These are phyloP conservation scores for Drosophila emarginata DNA, from an alignment of 2,888 invertebrate genomes.

Conservation along the genomic window DNA sequence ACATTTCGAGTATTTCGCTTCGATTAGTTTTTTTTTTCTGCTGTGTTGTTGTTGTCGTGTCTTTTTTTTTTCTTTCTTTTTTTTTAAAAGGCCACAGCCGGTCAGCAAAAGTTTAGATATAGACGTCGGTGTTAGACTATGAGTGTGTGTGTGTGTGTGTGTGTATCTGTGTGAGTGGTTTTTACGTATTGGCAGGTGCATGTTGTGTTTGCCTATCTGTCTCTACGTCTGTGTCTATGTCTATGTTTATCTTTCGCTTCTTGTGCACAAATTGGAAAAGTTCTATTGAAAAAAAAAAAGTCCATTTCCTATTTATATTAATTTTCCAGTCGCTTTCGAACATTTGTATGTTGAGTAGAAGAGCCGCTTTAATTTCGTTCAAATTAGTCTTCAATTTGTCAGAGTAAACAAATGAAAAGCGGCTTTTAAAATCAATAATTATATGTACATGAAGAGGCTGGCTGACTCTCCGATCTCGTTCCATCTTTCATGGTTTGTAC, in stretches of 20 bases:
- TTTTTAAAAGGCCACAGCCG: constrained; percentile 31
- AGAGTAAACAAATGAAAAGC: constrained; percentile 25
- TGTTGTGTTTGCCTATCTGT: constrained; percentile 33
- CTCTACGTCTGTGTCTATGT: constrained; percentile 33
- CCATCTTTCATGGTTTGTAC: constrained; percentile 8
- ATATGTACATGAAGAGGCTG: constrained; percentile 23
- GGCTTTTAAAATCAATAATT: constrained; percentile 48
- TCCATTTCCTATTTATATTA: constrained; percentile 53
- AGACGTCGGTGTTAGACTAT: constrained; percentile 25
- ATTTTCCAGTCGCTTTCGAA: constrained; percentile 48
- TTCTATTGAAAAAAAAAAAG: constrained; percentile 35
- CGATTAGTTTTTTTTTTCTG: constrained; percentile 67
- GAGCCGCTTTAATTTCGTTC: constrained; percentile 48
- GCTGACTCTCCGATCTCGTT: not conserved
- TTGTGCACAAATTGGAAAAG: constrained; percentile 68
- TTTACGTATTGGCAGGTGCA: constrained; percentile 35
- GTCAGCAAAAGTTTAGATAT: constrained; percentile 43
- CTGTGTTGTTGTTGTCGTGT: constrained; percentile 16
- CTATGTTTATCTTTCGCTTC: constrained; percentile 44
- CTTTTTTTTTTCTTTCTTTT: constrained; percentile 44
- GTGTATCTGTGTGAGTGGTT: constrained; percentile 14
- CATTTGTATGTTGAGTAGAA: not conserved
- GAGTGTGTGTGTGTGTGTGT: constrained; percentile 21
- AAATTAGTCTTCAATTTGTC: constrained; percentile 48
- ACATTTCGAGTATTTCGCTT: constrained; percentile 61